A percentile compares a stretch with the other conserved stretches of the same genome.
Conservation (phyloP, 2,113 vertebrate species). For the Gallinago paraguaiae region DNA sequence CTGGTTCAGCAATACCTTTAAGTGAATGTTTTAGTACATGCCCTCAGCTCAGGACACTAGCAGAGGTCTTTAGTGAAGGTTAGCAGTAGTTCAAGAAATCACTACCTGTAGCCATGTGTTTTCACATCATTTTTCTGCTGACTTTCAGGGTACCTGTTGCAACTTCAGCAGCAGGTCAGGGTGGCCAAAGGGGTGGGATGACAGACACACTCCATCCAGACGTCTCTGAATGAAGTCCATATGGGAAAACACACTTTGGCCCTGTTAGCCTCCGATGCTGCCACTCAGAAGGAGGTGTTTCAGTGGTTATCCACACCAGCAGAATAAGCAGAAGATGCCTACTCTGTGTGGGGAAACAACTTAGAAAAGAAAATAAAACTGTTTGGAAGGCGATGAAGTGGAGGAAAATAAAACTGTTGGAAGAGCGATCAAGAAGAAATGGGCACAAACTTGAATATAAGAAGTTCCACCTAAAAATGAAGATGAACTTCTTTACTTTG, state of each 20-base stretch:
- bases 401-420: neutral
- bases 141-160: neutral
- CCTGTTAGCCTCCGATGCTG: rapidly evolving
- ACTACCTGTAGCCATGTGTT: neutral
- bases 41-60: neutral
- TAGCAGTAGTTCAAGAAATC: neutral
- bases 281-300: neutral
- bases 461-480: too few species aligned
- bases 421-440: too few species aligned
- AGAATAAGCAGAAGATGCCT: neutral
- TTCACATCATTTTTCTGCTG: rapidly evolving
- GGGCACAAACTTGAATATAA: too few species aligned
- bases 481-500: too few species aligned
- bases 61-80: neutral
- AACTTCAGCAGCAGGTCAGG: neutral
- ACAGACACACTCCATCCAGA: neutral
- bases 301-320: neutral
- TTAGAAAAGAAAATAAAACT: neutral
- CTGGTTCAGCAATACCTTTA: neutral
- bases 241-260: neutral
- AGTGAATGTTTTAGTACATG: neutral
- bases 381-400: neutral
- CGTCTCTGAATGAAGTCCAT: neutral
- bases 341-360: rapidly evolving
- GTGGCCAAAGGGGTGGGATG: neutral